phyloP scores from a whole-genome alignment of 1,140 invertebrate species.

The Drosophila lacteicornis region DNA sequence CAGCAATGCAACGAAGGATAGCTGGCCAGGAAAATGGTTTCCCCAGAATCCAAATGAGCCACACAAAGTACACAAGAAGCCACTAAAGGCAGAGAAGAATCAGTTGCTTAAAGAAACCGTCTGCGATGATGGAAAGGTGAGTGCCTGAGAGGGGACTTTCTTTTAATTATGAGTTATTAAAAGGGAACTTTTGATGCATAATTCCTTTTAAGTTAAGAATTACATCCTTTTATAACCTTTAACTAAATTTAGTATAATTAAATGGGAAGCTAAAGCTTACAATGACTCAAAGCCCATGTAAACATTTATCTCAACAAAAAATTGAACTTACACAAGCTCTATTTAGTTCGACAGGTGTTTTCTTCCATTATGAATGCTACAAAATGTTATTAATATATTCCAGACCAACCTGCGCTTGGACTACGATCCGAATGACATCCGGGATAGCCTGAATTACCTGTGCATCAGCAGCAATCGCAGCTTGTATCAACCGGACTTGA shows the following conservation, averaged over 20 bases:
- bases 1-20: constrained; percentile 12
- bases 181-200: neutral
- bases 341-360: neutral
- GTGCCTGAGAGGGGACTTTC: neutral
- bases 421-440: constrained; percentile 88
- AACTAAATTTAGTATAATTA: neutral
- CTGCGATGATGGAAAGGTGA: constrained; percentile 91
- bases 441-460: constrained; percentile 88
- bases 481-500: constrained; percentile 85
- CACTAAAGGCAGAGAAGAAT: neutral
- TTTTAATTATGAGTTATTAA: too few species aligned
- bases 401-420: constrained; percentile 90
- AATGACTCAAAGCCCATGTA: too few species aligned
- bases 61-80: constrained; percentile 16
- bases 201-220: neutral
- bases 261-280: neutral
- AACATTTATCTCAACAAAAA: too few species aligned
- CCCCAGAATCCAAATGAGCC: constrained; percentile 52
- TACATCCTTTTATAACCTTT: neutral
- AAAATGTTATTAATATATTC: neutral
- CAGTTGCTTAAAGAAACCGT: constrained; percentile 52
- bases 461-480: constrained; percentile 81
- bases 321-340: neutral
- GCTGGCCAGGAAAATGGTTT: constrained; percentile 69
- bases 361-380: neutral